phyloP scores from a whole-genome alignment of 1,140 invertebrate species.

The Zophobas atratus region DNA sequence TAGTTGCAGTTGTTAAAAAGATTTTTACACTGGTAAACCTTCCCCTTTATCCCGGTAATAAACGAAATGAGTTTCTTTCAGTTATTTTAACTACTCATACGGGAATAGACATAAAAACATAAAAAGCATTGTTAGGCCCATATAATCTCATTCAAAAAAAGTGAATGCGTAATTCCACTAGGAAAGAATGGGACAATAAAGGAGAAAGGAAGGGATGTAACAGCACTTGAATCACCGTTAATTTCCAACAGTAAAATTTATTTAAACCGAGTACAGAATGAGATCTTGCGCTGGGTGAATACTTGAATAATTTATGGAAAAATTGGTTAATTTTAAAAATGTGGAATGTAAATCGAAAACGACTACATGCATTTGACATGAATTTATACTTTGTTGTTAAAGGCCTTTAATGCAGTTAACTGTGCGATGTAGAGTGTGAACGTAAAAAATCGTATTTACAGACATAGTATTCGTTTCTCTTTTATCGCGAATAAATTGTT shows the following conservation, averaged over 20 bases:
- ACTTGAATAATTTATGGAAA: too few species aligned
- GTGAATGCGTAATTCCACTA: constrained; percentile 18
- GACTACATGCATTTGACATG: too few species aligned
- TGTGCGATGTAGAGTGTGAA: too few species aligned
- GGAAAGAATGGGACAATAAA: constrained; percentile 14
- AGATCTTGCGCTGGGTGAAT: not conserved
- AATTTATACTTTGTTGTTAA: too few species aligned
- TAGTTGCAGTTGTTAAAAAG: too few species aligned
- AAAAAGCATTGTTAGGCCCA: constrained; percentile 35
- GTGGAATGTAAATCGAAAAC: too few species aligned
- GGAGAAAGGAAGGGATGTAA: not conserved
- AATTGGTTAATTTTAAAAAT: too few species aligned
- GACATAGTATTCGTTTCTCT: too few species aligned
- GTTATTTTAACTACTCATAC: constrained; percentile 38
- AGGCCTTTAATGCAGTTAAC: too few species aligned
- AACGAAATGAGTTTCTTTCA: constrained; percentile 12
- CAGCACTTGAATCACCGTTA: constrained; percentile 28
- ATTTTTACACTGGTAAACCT: too few species aligned
- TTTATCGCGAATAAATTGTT: too few species aligned
- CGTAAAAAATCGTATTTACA: too few species aligned
- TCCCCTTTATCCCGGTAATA: not conserved
- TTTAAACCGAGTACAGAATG: not conserved
- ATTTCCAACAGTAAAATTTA: constrained; percentile 35
- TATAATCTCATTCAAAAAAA: constrained; percentile 33
- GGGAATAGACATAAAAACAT: constrained; percentile 33